Conservation (phyloP, 2,888 invertebrate genomes). For the Drosophila paramelanica region DNA sequence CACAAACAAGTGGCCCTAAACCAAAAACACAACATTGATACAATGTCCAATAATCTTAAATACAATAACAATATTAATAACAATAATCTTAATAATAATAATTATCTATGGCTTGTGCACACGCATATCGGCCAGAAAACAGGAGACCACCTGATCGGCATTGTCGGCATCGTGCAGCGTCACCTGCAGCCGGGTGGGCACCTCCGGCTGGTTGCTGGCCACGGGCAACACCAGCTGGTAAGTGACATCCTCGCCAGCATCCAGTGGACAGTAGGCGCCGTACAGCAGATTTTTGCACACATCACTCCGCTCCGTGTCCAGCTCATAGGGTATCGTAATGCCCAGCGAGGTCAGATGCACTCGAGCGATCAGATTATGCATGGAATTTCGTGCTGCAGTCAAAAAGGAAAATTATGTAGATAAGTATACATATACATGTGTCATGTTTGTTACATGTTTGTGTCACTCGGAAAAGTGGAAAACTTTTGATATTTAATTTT, state of each 20-base stretch:
- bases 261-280: conserved; percentile 83
- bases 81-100: conserved; percentile 15
- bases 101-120: conserved; percentile 52
- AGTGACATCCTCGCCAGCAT: conserved; percentile 81
- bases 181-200: conserved; percentile 76
- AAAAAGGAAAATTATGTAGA: not conserved
- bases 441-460: no score
- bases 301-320: conserved; percentile 66
- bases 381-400: conserved; percentile 61
- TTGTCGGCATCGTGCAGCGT: conserved; percentile 67
- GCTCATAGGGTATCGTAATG: conserved; percentile 60
- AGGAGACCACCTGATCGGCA: conserved; percentile 63
- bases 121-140: conserved; percentile 76
- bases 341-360: conserved; percentile 72
- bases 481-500: no score
- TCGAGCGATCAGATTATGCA: conserved; percentile 55
- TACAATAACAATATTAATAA: not conserved
- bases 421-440: not conserved
- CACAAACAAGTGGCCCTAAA: conserved; percentile 17
- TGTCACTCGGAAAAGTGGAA: no score
- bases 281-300: conserved; percentile 81
- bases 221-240: conserved; percentile 81
- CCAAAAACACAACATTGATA: conserved; percentile 63
- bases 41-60: conserved; percentile 54
- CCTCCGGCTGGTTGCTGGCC: conserved; percentile 68